Conservation (phyloP, 1,140 invertebrate genomes). For the Acyrthosiphon pisum region DNA sequence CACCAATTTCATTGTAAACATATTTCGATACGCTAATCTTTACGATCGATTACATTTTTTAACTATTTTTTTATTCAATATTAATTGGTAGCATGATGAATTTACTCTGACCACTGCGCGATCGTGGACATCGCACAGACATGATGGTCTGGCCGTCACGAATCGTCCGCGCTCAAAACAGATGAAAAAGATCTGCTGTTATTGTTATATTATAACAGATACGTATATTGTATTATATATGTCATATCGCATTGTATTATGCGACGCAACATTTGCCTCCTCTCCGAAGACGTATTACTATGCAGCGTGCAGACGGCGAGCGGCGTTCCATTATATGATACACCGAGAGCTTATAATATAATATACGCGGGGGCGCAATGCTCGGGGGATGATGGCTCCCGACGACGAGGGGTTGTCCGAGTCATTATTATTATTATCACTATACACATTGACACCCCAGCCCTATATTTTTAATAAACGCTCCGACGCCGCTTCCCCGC, state of each 20-base stretch:
- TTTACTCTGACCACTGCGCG: no score
- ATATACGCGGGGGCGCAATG: background rate
- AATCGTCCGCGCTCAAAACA: no score
- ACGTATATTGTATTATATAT: background rate
- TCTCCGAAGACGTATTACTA: conserved; percentile 29
- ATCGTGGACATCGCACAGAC: no score
- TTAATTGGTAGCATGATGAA: no score
- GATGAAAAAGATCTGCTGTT: no score
- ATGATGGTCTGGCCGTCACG: no score
- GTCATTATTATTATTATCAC: conserved; percentile 4
- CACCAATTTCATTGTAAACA: background rate
- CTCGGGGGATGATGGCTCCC: background rate
- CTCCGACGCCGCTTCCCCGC: background rate
- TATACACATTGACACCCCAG: conserved; percentile 38
- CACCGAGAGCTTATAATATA: background rate
- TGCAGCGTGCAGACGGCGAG: background rate
- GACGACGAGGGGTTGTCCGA: conserved; percentile 43
- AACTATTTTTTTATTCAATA: background rate
- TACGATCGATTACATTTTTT: background rate
- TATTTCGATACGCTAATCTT: background rate
- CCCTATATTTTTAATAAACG: conserved; percentile 52
- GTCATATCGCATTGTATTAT: background rate
- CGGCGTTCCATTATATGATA: background rate
- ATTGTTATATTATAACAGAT: no score
- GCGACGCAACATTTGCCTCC: background rate